Conservation (phyloP, 2,113 vertebrate genomes). For the Eidolon helvum region DNA sequence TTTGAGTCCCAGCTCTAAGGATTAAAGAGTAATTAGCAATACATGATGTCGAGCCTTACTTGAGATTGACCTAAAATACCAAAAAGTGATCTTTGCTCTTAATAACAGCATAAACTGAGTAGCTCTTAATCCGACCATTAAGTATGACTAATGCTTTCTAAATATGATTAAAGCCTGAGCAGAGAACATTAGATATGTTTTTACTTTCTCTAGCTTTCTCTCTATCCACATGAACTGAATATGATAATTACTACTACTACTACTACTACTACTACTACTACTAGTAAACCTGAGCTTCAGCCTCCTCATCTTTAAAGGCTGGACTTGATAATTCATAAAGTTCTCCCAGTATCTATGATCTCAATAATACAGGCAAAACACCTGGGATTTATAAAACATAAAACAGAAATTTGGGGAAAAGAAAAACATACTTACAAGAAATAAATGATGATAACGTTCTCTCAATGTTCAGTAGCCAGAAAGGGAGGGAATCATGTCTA, state of each 20-base stretch:
- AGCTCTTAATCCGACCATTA: background rate
- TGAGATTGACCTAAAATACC: background rate
- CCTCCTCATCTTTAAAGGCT: background rate
- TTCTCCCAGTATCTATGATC: background rate
- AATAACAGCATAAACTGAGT: background rate
- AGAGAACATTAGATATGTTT: background rate
- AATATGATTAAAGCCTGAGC: background rate
- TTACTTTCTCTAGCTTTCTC: background rate
- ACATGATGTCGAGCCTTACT: background rate
- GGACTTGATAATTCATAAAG: background rate
- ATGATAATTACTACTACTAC: no score
- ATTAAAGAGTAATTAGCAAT: slow-evolving; percentile 4
- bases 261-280: no score
- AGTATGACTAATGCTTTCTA: background rate
- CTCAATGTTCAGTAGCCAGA: background rate
- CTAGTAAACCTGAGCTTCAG: background rate
- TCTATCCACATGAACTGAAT: background rate
- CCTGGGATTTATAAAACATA: background rate
- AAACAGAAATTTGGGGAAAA: background rate
- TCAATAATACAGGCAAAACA: background rate
- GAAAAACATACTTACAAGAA: background rate
- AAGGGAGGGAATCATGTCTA: background rate
- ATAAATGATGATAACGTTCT: background rate
- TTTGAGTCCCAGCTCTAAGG: background rate
- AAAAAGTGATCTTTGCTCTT: background rate